Evolutionary conservation across 1,140 invertebrate species (phyloP).

Genomic region (Oryctes rhinoceros): DNA sequence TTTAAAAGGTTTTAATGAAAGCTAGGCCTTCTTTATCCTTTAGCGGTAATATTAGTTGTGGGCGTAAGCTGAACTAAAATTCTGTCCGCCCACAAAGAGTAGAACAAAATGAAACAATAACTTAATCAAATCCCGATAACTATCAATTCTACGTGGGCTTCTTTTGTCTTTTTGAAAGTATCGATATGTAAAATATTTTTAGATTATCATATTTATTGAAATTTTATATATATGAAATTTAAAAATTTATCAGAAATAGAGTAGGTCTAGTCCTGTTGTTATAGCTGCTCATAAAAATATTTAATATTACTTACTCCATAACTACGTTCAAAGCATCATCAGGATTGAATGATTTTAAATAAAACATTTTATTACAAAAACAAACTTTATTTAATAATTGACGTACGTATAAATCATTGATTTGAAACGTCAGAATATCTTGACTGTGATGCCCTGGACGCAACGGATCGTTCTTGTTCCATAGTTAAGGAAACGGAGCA

Average conservation of each 20-base stretch:
- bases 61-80: neutral
- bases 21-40: neutral
- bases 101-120: neutral
- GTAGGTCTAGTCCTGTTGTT: too few species aligned
- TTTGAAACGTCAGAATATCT: neutral
- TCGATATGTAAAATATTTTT: too few species aligned
- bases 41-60: neutral
- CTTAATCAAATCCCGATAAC: neutral
- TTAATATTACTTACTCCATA: too few species aligned
- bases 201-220: too few species aligned
- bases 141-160: too few species aligned
- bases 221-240: too few species aligned
- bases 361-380: too few species aligned
- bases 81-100: neutral
- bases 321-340: too few species aligned
- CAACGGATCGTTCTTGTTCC: conserved; percentile 47
- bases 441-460: neutral
- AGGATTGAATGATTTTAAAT: too few species aligned
- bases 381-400: neutral
- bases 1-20: neutral
- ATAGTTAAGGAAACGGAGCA: conserved; percentile 67
- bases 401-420: neutral
- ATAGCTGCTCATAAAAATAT: too few species aligned
- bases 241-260: too few species aligned
- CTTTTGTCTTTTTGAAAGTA: too few species aligned